Base-by-base conservation (phyloP, 2,888 invertebrate species). In the Cabera pusaria region DNA sequence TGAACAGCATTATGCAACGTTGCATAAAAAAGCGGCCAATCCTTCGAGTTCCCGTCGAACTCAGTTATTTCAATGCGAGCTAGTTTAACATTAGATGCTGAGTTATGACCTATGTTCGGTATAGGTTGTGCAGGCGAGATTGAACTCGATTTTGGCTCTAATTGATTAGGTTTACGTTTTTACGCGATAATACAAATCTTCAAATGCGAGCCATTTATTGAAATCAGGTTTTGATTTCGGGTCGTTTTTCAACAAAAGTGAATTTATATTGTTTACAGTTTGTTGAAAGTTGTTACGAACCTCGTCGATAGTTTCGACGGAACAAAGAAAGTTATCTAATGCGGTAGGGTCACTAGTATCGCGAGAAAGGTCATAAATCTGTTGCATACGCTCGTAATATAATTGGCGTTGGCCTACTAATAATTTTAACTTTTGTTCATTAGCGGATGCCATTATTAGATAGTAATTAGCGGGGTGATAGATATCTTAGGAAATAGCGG, bases 1-100 rank as follows among this genome's bases (percentile, higher is more conserved):
- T 23, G 23, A n/a, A 23, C 23, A 10, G 23, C 23, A 3, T 8
- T 23, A 2, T 23, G 23, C n/a, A 23, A 23, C 6, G 23, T 23
- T 5, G 23, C 11, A 10, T 23, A 23, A 11, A 23, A 23, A 8
- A 23, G 11, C 10, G 23, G 23, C 23, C 23, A 23, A 6, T 23
- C 23, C 4, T 11, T 9, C 6, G 11, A 10, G 11, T 23, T 23
- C 3, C 23, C 23, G 11, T 23, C 23, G 5, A 23, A 23, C 1
- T 23, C 11, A 1, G 26, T 16, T 5, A 26, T 26, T 5, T 8
- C 17, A 8, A 6, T 12, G 1, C 16, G 16, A 9, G 26, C 26
- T 17, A 26, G 9, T 9, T 17, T 16, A 6, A 26, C n/a, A 17
- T 1, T 17, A 4, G 3, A 14, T 16, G 6, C 6, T 3, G 17